Evolutionary conservation across 2,113 vertebrate species (phyloP).

Genomic region (Ochotona princeps): DNA sequence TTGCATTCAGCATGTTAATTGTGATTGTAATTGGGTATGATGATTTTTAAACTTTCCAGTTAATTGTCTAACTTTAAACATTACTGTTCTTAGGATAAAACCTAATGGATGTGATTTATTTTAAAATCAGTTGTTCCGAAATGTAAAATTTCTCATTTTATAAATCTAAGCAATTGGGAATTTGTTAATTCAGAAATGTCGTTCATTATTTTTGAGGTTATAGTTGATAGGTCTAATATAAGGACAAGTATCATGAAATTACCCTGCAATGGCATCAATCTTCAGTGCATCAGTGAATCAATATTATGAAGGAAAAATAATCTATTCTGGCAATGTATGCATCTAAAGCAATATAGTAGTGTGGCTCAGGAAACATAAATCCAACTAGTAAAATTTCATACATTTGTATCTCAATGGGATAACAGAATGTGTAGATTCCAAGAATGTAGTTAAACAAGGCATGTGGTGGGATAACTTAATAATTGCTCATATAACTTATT

Average conservation of each 20-base stretch:
- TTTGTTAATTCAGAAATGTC: neutral
- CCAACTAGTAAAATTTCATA: neutral
- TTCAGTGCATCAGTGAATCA: constrained; percentile 21
- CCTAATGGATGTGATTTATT: neutral
- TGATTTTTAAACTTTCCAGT: neutral
- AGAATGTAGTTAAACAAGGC: constrained; percentile 44
- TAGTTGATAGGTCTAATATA: neutral
- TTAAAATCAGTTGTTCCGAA: neutral
- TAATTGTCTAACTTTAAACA: neutral
- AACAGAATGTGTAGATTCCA: constrained; percentile 10
- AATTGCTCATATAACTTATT: neutral
- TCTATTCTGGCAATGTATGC: neutral
- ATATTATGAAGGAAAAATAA: constrained; percentile 39
- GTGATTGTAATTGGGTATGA: neutral
- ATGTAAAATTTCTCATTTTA: neutral
- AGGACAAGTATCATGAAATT: neutral
- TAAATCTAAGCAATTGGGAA: neutral
- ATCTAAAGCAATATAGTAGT: constrained; percentile 48
- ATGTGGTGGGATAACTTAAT: neutral
- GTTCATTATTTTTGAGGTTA: neutral
- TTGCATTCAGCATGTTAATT: neutral
- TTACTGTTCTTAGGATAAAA: neutral
- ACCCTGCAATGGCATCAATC: neutral
- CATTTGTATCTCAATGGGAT: neutral
- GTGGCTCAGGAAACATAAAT: constrained; percentile 55